phyloP scores from a whole-genome alignment of 2,113 vertebrate species.

The Erythrocercus mccallii region DNA sequence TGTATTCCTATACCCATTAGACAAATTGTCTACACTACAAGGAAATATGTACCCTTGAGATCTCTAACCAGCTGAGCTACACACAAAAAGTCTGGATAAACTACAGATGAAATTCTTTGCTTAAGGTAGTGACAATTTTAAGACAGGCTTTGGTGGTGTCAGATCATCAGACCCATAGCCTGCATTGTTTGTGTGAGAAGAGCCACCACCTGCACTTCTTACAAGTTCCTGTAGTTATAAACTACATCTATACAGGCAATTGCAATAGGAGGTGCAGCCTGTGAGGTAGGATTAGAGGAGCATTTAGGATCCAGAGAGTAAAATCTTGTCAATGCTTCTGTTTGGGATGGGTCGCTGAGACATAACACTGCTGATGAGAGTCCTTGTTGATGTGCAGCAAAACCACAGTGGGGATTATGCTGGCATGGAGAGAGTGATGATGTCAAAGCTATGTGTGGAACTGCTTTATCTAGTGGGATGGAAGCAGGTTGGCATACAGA shows the following conservation, averaged over 20 bases:
- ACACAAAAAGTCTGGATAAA: background rate
- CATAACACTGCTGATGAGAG: rapidly evolving
- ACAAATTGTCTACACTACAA: background rate
- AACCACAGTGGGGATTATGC: background rate
- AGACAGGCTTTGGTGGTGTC: too few species aligned
- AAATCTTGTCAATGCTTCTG: background rate
- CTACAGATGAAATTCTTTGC: background rate
- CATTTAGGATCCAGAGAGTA: background rate
- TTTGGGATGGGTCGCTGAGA: background rate
- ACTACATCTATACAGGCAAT: background rate
- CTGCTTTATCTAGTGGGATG: background rate
- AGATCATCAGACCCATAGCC: background rate
- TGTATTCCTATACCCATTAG: background rate
- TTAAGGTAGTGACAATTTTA: background rate
- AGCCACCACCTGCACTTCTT: background rate
- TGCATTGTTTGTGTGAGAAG: rapidly evolving
- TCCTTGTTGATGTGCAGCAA: background rate
- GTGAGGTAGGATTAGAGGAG: background rate
- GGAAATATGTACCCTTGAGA: background rate
- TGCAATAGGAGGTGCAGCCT: background rate
- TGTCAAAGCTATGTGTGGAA: background rate
- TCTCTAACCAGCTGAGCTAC: background rate
- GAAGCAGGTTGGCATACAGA: background rate
- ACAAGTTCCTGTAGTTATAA: background rate
- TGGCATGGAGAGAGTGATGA: background rate